These are phyloP conservation scores for Grus americana DNA, from an alignment of 2,113 vertebrate species.

Conservation along the genomic window DNA sequence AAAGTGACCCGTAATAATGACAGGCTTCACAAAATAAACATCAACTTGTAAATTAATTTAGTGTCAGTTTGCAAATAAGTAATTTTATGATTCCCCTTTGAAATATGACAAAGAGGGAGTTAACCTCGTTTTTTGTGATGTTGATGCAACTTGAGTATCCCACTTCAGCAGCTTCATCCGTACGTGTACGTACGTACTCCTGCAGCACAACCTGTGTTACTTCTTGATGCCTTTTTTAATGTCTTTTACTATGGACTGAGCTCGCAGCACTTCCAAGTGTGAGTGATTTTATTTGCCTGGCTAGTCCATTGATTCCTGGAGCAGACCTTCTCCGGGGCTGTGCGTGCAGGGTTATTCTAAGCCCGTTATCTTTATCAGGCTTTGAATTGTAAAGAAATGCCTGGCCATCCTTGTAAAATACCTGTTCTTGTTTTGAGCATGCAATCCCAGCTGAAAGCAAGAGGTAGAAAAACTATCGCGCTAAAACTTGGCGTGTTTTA, in stretches of 20 bases:
- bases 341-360: neutral
- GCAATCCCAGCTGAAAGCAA: neutral
- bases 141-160: neutral
- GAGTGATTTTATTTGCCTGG: neutral
- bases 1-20: neutral
- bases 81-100: neutral
- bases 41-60: neutral
- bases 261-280: neutral
- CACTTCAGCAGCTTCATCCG: neutral
- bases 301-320: neutral
- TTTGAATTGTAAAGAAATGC: neutral
- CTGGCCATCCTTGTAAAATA: neutral
- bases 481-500: neutral
- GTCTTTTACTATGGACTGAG: neutral
- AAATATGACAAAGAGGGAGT: neutral
- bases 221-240: neutral
- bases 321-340: neutral
- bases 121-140: neutral
- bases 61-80: neutral
- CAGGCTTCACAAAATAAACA: neutral
- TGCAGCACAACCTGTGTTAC: neutral
- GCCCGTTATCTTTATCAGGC: neutral
- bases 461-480: neutral
- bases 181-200: fast-evolving
- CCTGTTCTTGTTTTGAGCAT: neutral